Conservation (phyloP, 2,113 vertebrate genomes). For the Sorex araneus region DNA sequence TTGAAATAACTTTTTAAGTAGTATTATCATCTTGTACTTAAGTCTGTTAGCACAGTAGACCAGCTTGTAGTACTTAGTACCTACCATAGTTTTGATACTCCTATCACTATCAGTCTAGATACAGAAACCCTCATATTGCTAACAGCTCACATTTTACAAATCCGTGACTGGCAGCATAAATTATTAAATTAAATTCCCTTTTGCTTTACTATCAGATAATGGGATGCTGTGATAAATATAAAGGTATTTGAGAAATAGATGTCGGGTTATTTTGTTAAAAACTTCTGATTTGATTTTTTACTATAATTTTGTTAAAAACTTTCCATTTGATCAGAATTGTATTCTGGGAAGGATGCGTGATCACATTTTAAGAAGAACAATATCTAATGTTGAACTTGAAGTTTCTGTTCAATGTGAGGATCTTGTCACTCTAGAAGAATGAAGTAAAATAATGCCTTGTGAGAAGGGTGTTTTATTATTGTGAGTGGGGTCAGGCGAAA, state of each 20-base stretch:
- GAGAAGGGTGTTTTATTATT: neutral
- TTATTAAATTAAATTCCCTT: neutral
- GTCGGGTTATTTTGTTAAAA: neutral
- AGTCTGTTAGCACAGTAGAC: neutral
- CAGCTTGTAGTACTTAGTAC: neutral
- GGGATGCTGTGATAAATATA: neutral
- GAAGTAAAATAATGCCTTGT: neutral
- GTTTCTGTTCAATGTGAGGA: neutral
- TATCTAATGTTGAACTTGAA: constrained; percentile 2
- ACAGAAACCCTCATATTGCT: neutral
- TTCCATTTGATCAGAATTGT: neutral
- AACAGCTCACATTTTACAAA: neutral
- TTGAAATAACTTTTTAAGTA: too few species aligned
- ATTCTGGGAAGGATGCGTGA: neutral
- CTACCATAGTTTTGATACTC: neutral
- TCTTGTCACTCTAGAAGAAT: neutral
- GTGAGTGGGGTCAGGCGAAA: neutral
- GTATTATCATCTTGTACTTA: neutral
- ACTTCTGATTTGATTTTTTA: neutral
- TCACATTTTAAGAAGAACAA: neutral
- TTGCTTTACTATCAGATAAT: neutral
- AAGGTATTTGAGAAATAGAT: neutral
- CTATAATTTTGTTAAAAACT: neutral
- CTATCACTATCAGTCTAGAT: neutral
- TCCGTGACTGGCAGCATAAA: neutral